These are phyloP conservation scores for Boulengeromyrus knoepffleri DNA, from an alignment of 2,113 vertebrate species.

Conservation along the genomic window DNA sequence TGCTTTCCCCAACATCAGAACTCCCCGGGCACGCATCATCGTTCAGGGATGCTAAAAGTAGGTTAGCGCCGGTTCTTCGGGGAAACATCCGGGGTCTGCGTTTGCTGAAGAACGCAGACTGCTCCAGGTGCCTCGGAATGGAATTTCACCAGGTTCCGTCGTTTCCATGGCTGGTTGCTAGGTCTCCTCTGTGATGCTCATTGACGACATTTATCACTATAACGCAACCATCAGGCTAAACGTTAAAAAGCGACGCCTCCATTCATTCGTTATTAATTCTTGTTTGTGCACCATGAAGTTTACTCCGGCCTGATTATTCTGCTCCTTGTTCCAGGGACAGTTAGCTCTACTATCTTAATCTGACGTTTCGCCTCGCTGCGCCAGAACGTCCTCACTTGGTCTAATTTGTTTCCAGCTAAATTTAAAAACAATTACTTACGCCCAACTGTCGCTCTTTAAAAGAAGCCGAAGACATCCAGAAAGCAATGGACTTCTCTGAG, in stretches of 20 bases:
- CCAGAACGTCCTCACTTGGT: background rate
- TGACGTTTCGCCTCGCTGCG: background rate
- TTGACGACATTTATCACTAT: background rate
- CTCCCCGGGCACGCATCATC: background rate
- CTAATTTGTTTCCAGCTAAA: background rate
- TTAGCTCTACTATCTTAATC: background rate
- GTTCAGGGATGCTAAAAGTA: background rate
- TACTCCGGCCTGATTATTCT: background rate
- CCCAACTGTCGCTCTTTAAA: background rate
- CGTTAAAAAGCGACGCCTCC: background rate
- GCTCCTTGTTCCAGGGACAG: background rate
- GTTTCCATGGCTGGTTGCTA: background rate
- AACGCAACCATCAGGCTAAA: background rate
- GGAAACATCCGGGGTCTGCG: background rate
- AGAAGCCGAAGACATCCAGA: background rate
- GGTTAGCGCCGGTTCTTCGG: background rate
- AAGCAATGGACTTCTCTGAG: background rate
- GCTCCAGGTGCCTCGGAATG: background rate
- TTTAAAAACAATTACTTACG: background rate
- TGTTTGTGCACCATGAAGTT: background rate
- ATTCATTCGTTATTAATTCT: background rate
- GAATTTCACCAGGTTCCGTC: background rate
- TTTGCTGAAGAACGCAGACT: background rate
- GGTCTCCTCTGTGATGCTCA: background rate
- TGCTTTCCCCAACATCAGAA: background rate